Evolutionary conservation across 2,888 invertebrate species (phyloP), one percentile per base, ranked within the genome.

Genomic region (Andrena praecox): DNA sequence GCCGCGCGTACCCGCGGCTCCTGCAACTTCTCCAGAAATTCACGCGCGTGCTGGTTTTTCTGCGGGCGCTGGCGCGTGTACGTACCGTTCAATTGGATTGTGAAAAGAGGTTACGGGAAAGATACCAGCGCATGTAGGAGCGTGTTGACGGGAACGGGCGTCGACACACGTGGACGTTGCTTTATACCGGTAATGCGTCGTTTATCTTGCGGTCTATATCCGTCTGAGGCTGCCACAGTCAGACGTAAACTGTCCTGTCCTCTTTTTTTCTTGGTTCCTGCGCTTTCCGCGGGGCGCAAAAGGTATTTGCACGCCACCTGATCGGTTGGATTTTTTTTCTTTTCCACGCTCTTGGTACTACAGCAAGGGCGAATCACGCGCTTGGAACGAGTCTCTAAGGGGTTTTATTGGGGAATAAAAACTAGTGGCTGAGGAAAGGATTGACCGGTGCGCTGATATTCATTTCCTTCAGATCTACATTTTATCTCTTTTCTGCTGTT

Each of bases 181-280:
- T 86, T 87, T 82, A 82, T 82, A 72, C 72, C 68, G 70, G 88
- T 80, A 80, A 88, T 86, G 82, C 80, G 68, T 86, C 88, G 82
- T 88, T 87, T 86, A 82, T 86, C 86, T 86, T 68, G 63, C 64
- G 74, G 77, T 86, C 78, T 82, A 86, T 88, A 86, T 84, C 84
- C 62, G 79, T 80, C 81, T 77, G 75, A 29, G 42, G 48, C 70
- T 74, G 42, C 73, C 50, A 16, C 64, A 48, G 35, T n/a, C 42
- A 54, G 64, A 50, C 48, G 56, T 77, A 77, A 75, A 79, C 76
- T 74, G 66, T 69, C 72, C 68, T 33, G n/a, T 10, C 48, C 63
- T 60, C 68, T 62, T 63, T 52, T 35, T 77, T 63, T n/a, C 7
- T 29, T 16, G 52, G 0, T 5, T 31, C 24, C 12, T 31, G 48